These are phyloP conservation scores for Eremophila alpestris DNA, from an alignment of 2,797 vertebrate genomes.

Conservation along the genomic window DNA sequence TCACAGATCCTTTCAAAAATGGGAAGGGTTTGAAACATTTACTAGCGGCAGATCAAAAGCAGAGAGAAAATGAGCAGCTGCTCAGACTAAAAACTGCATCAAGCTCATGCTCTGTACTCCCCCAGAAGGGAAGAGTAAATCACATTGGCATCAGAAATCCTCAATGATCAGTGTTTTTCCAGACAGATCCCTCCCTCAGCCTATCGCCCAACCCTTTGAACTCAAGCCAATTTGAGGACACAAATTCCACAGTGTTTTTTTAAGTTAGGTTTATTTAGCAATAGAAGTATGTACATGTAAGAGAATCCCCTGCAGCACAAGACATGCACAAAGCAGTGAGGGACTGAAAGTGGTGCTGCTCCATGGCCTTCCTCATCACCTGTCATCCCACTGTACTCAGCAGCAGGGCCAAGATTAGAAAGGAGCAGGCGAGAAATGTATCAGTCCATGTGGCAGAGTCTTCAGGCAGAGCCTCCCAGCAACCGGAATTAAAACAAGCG, in stretches of 20 bases:
- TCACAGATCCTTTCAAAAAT: not conserved
- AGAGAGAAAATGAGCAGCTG: conserved; percentile 43
- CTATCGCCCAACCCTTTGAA: not conserved
- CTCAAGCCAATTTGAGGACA: not conserved
- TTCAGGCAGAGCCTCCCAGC: conserved; percentile 32
- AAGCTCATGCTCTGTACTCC: not conserved
- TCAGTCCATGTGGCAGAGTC: conserved; percentile 68
- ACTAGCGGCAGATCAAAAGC: conserved; percentile 34
- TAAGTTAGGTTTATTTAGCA: conserved; percentile 84
- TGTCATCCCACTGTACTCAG: conserved; percentile 69
- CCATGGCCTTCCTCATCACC: conserved; percentile 66
- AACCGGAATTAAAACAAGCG: conserved; percentile 84
- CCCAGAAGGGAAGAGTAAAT: conserved; percentile 20
- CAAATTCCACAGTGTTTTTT: conserved; percentile 56
- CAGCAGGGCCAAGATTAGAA: conserved; percentile 63
- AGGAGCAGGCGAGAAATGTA: conserved; percentile 55
- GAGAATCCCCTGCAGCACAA: conserved; percentile 78
- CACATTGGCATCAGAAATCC: not conserved
- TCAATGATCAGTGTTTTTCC: not conserved
- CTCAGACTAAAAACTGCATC: conserved; percentile 48
- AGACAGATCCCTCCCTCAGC: not conserved
- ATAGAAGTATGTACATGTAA: conserved; percentile 81
- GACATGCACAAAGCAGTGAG: conserved; percentile 79
- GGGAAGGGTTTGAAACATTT: conserved; percentile 9
- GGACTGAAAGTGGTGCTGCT: conserved; percentile 66